A percentile compares a stretch with the other conserved stretches of the same genome.
Conservation (phyloP, 2,113 vertebrate species). For the Thymallus thymallus region DNA sequence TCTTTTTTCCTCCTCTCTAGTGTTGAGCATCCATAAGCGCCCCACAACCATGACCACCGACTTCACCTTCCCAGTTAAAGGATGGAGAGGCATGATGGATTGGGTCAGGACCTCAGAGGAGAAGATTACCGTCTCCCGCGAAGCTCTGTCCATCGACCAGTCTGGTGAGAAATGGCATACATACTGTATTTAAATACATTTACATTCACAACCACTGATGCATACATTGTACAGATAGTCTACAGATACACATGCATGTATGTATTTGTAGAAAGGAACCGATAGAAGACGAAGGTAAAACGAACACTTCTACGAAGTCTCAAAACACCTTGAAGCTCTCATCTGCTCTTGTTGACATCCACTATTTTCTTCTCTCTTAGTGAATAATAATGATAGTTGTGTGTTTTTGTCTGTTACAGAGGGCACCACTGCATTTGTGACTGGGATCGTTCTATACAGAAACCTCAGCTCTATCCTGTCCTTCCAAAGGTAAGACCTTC, state of each 20-base stretch:
- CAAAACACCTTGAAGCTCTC: not conserved
- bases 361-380: not conserved
- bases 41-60: conserved; percentile 82
- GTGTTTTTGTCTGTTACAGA: conserved; percentile 63
- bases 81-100: conserved; percentile 92
- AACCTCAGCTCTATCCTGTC: conserved; percentile 88
- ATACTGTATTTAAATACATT: not conserved
- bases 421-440: conserved; percentile 85
- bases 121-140: conserved; percentile 89
- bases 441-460: conserved; percentile 92
- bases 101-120: conserved; percentile 93
- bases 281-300: not conserved
- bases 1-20: conserved; percentile 58
- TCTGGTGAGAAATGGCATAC: conserved; percentile 74
- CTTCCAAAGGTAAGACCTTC: conserved; percentile 83
- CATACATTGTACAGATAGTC: not conserved
- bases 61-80: conserved; percentile 94
- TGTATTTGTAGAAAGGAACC: not conserved
- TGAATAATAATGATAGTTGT: conserved; percentile 5
- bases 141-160: conserved; percentile 82
- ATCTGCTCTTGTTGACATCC: not conserved
- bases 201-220: not conserved
- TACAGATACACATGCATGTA: not conserved
- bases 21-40: conserved; percentile 93
- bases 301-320: not conserved